Evolutionary conservation across 1,140 invertebrate species (phyloP), one percentile per base, ranked within the genome.

Genomic region (Zelostemma sp.): DNA sequence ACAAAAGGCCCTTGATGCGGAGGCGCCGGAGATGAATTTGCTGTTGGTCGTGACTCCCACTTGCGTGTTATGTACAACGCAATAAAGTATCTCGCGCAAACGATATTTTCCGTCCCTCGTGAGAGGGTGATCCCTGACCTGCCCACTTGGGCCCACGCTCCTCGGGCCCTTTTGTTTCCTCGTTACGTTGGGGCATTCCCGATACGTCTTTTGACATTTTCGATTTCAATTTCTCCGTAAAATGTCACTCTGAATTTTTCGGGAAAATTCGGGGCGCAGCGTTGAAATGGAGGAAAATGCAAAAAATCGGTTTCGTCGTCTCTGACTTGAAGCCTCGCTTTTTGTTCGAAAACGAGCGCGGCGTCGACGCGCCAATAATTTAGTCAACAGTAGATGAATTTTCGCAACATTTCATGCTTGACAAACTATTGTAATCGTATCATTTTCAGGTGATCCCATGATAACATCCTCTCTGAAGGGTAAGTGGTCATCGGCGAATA

Each of bases 381-480:
- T 72, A 67, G 69, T 47, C 31, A 12, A 41, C 54, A 63, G 51
- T 67, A 64, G 60, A 19, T 40, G 49, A 53, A 46, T 59, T 46
- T 62, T 62, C 57, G 64, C 60, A 64, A 64, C 60, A 72, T 64
- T 57, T 68, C 70, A 72, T 68, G 46, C 70, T 68, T 68, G 49
- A 76, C 66, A 54, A 75, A 79, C 75, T 80, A 81, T 73, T 85
- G 73, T 79, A 82, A 65, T 83, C 82, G 50, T 85, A 75, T 82
- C 73, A 71, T 84, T 86, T 85, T 81, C 83, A 86, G 84, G 84
- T 84, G 84, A 86, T 54, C 84, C 84, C 74, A 86, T 86, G 84
- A 86, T 86, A 84, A 86, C 84, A 82, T 86, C 84, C 76, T 86
- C 84, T 74, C 80, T 86, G 57, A 86, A 86, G 83, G 83, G 84